These are phyloP conservation scores for Petrocephalus microphthalmus DNA, from an alignment of 2,113 vertebrate species.

Conservation along the genomic window DNA sequence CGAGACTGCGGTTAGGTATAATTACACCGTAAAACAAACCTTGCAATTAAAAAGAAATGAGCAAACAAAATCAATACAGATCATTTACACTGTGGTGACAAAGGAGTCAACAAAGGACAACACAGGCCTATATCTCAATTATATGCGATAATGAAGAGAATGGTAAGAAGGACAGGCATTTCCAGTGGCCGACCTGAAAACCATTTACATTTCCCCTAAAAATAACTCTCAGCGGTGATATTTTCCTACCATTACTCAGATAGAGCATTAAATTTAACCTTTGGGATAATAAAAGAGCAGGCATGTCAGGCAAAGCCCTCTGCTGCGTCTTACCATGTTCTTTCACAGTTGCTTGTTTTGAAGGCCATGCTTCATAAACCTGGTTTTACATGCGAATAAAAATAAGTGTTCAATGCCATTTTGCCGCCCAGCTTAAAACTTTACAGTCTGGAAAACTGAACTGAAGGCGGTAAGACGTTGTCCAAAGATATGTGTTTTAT, in stretches of 20 bases:
- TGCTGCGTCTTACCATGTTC: background rate
- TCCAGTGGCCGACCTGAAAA: background rate
- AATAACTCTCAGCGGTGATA: background rate
- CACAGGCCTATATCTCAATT: constrained; percentile 51
- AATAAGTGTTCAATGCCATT: background rate
- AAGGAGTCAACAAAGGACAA: constrained; percentile 41
- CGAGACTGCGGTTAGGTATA: constrained; percentile 42
- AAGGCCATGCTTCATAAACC: background rate
- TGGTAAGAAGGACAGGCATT: background rate
- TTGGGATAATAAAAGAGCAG: background rate
- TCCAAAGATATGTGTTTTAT: background rate
- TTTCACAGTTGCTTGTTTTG: background rate
- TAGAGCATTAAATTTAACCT: constrained; percentile 4
- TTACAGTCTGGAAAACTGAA: background rate
- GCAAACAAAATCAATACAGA: constrained; percentile 53
- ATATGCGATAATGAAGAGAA: constrained; percentile 44
- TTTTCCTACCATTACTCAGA: background rate
- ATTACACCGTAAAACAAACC: constrained; percentile 59
- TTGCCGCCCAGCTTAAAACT: background rate
- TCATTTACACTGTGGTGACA: constrained; percentile 49
- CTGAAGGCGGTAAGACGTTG: background rate
- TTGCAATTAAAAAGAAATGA: constrained; percentile 61
- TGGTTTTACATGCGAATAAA: background rate
- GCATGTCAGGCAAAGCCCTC: background rate
- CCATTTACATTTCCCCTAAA: background rate